Evolutionary conservation across 92 coral and sea anemone species (phyloP), one percentile per base, ranked within the genome.

Genomic region (Epizoanthus ramosus): DNA sequence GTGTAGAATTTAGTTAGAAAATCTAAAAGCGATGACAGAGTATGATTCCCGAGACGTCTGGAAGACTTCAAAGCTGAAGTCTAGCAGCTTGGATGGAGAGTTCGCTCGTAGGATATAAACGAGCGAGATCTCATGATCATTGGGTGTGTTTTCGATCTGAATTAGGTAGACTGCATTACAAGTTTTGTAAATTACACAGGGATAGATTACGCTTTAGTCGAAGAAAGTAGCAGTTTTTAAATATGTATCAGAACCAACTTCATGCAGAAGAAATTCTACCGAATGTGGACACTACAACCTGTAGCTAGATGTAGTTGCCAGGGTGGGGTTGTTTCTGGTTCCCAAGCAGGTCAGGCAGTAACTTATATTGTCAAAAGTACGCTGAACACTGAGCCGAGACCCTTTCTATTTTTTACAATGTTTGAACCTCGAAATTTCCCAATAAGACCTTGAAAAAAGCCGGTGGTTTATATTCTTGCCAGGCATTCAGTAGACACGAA

Each of bases 401-500:
- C 24, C 28, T 60, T 35, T 8, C 10, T 39, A 39, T 77, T 50
- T 21, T 21, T 84, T 57, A 60, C 73, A 52, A 25, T 41, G 72
- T 71, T 53, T 71, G 68, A 65, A 47, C 74, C 66, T 45, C 69
- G 47, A 70, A 75, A n/a, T 59, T 12, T 59, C 8, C 65, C 24
- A 22, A n/a, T 9, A 37, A 19, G 66, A 6, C 8, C 63, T 77
- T 77, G 43, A 73, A 71, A 82, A 71, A 83, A 72, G 56, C 75
- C 83, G 69, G 87, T 72, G 74, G 74, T 57, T 83, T 23, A 31
- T 52, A 28, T 70, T 70, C 54, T 70, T 56, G 70, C 35, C 50
- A 21, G 28, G 33, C 58, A 52, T 57, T 64, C 54, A 74, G 63
- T 71, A 57, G 73, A 75, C 59, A 79, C 52, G 89, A 82, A 50